Evolutionary conservation across 2,888 invertebrate species (phyloP).

Genomic region (Pseudoips prasinana): DNA sequence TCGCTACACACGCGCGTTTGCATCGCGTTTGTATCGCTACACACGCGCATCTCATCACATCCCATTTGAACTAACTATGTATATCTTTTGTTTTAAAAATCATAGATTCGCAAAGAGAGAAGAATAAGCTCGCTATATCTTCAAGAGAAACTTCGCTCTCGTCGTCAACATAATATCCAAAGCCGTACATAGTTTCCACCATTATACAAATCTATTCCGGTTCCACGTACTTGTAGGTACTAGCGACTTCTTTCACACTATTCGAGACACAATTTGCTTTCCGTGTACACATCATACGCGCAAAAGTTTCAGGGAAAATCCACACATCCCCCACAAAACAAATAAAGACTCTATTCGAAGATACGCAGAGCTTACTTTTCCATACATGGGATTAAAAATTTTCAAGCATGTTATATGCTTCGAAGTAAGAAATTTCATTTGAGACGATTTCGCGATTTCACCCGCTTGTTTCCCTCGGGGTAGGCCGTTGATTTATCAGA

Average conservation of each 20-base stretch:
- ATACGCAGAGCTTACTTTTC: constrained; percentile 20
- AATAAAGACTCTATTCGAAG: constrained; percentile 22
- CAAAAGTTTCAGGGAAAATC: constrained; percentile 48
- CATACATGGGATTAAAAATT: constrained; percentile 23
- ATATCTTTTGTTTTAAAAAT: too few species aligned
- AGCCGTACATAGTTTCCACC: constrained; percentile 3
- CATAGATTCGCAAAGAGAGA: too few species aligned
- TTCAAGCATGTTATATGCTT: constrained; percentile 57
- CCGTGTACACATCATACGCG: constrained; percentile 64
- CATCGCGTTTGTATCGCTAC: too few species aligned
- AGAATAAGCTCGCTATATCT: too few species aligned
- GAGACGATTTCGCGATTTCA: constrained; percentile 73
- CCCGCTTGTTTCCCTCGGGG: constrained; percentile 56
- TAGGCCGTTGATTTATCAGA: constrained; percentile 66
- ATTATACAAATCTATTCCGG: constrained; percentile 9
- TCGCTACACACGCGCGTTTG: too few species aligned
- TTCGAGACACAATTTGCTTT: constrained; percentile 67
- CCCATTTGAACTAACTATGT: too few species aligned
- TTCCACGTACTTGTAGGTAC: constrained; percentile 25
- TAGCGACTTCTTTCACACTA: constrained; percentile 41
- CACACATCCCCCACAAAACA: constrained; percentile 4
- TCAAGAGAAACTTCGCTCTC: too few species aligned
- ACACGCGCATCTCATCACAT: too few species aligned
- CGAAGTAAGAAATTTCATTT: constrained; percentile 77
- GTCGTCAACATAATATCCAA: too few species aligned